Evolutionary conservation across 2,113 vertebrate species (phyloP).

Genomic region (Capreolus pygargus): DNA sequence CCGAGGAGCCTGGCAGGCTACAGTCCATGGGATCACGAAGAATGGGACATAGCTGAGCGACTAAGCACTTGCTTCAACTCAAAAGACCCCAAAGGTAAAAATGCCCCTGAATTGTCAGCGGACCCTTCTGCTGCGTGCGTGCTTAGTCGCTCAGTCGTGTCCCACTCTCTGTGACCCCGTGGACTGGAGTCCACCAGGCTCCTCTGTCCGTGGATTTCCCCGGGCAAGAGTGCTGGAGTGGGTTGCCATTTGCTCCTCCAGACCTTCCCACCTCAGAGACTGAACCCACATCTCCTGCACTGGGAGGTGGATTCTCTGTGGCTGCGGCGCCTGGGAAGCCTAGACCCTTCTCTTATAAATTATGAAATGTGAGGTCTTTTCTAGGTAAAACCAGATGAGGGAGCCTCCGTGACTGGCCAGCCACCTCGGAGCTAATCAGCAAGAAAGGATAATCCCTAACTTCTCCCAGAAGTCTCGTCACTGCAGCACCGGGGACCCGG

Average conservation of each 20-base stretch:
- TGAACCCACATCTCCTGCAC: accelerated
- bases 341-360: background rate
- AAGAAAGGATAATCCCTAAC: accelerated
- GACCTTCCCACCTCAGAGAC: background rate
- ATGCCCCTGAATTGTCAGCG: accelerated
- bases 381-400: background rate
- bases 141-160: accelerated
- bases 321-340: background rate
- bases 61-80: background rate
- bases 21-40: background rate
- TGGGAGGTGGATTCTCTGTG: background rate
- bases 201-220: background rate
- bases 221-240: background rate
- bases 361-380: background rate
- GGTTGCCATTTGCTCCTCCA: background rate
- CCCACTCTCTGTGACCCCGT: accelerated
- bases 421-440: background rate
- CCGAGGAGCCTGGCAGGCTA: accelerated
- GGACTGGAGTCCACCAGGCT: background rate
- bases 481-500: accelerated
- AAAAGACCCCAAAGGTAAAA: accelerated
- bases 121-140: background rate
- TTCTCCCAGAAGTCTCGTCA: background rate
- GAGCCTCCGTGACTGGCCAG: background rate
- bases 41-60: background rate